Evolutionary conservation across 2,113 vertebrate genomes (phyloP), one percentile per base, ranked within the genome.

Genomic region (Cyanistes caeruleus): DNA sequence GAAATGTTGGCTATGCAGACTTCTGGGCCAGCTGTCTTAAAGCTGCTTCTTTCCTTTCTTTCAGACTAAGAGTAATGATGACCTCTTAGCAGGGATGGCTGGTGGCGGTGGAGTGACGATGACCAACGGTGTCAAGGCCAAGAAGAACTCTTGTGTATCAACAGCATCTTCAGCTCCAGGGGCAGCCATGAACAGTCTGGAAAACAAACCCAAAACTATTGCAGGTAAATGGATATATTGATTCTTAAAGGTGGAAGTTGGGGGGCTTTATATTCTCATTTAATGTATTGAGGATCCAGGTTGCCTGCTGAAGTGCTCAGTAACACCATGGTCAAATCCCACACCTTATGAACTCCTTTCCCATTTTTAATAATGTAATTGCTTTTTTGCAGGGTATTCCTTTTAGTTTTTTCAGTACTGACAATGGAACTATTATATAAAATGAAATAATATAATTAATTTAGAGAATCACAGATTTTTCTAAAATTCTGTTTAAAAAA

Each of bases 61-160:
- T 55, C 95, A 99, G 99, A 98, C 99, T 70, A 99, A 99, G 98
- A 99, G 99, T 97, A 99, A 97, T 11, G 99, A 99, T 98, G 99
- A 99, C 93, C 99, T 99, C 85, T 93, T 99, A 98, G 98, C 98
- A 14, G 98, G 98, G 35, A 99, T 99, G 97, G 98, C 99, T 87
- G 98, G 99, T 92, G 99, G 99, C 6, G 96, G 98, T 53, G 98
- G 98, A 73, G 97, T 98, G 68, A 87, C 98, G 9, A 97, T 98
- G 84, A 97, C 98, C n/a, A 98, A 98, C 72, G 97, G 98, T 91
- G 99, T 99, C 90, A 98, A 97, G 94, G 98, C 98, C 83, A 99
- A 99, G 97, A 99, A 98, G 76, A 98, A 91, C 90, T 82, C 96
- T 41, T 97, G 96, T 37, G 79, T 97, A 15, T 87, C 97, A 21